A percentile compares a stretch with the other conserved stretches of the same genome.
Conservation (phyloP, 2,797 vertebrate species). For the Schizopygopsis pylzovi region DNA sequence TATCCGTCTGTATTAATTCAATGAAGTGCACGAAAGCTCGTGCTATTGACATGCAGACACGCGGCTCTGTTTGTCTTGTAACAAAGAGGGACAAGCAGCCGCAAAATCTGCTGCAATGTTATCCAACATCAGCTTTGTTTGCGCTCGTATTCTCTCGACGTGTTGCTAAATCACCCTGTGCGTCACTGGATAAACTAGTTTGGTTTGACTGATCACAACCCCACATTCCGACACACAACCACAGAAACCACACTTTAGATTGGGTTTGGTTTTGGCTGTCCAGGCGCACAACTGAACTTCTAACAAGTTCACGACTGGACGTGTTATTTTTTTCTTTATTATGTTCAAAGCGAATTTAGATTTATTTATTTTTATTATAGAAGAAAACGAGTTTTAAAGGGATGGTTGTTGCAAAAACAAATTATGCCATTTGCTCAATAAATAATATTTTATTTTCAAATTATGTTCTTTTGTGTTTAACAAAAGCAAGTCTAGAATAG, state of each 20-base stretch:
- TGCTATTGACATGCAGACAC: slow-evolving; percentile 55
- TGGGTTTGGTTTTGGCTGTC: not conserved
- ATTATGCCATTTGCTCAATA: not conserved
- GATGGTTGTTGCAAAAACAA: not conserved
- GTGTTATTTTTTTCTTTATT: not conserved
- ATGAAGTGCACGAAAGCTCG: too few relatives aligned
- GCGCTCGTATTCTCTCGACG: not conserved
- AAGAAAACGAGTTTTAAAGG: not conserved
- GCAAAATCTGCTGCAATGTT: slow-evolving; percentile 34
- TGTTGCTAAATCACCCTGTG: slow-evolving; percentile 32
- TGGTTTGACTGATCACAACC: slow-evolving; percentile 11
- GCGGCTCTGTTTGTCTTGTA: slow-evolving; percentile 42
- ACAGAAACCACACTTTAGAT: not conserved
- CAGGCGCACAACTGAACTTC: not conserved
- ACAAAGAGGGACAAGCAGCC: slow-evolving; percentile 21
- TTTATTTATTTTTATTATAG: not conserved
- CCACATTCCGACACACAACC: slow-evolving; percentile 20
- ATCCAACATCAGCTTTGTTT: slow-evolving; percentile 14
- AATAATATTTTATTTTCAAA: not conserved
- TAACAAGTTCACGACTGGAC: not conserved
- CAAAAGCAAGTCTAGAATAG: not conserved
- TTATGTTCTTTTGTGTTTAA: not conserved
- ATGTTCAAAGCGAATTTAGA: not conserved
- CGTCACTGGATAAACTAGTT: slow-evolving; percentile 42
- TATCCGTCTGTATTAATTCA: not conserved